phyloP scores from a whole-genome alignment of 2,797 vertebrate genomes.

The Pseudomugil gertrudae region DNA sequence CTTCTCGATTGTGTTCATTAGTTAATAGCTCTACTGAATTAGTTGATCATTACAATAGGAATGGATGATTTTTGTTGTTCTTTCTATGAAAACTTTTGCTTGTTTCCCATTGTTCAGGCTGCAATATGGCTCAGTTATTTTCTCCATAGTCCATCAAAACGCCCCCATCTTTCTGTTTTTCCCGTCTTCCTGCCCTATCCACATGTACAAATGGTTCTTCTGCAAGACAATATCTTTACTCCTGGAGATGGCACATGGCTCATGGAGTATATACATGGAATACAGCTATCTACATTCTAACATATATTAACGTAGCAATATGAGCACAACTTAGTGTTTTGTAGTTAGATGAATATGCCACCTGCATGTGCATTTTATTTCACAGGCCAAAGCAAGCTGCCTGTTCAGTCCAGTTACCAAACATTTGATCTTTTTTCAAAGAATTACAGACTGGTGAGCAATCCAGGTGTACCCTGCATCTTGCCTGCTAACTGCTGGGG shows the following conservation, averaged over 20 bases:
- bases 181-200: neutral
- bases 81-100: too few relatives aligned
- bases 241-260: too few relatives aligned
- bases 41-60: neutral
- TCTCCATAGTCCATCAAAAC: neutral
- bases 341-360: neutral
- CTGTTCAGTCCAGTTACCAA: neutral
- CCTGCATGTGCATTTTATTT: too few relatives aligned
- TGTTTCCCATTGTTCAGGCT: neutral
- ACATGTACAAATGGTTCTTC: neutral
- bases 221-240: neutral
- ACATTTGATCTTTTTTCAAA: neutral
- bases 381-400: neutral
- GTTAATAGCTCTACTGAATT: too few relatives aligned
- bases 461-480: too few relatives aligned
- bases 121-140: neutral
- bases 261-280: too few relatives aligned
- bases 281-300: too few relatives aligned
- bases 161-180: neutral
- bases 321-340: too few relatives aligned
- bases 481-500: too few relatives aligned
- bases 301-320: too few relatives aligned
- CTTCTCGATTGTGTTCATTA: too few relatives aligned
- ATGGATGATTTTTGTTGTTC: neutral
- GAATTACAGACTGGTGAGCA: too few relatives aligned